Evolutionary conservation across 2,113 vertebrate genomes (phyloP), one percentile per base, ranked within the genome.

Genomic region (Melanerpes aurifrons): DNA sequence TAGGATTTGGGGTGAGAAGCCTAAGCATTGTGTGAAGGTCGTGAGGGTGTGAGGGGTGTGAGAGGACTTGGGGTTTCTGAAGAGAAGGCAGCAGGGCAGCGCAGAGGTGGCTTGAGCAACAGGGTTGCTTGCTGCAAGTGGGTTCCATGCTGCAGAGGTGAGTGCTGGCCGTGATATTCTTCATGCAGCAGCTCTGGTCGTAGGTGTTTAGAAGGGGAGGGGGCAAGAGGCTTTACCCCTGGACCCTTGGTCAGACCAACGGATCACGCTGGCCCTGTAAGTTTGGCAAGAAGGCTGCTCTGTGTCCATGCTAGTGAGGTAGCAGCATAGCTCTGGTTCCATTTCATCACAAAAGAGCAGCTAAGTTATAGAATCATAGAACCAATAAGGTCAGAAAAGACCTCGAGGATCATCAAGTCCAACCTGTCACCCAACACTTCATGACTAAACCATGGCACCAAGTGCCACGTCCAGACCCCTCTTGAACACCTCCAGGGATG

Each of bases 271-370:
- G 37, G 10, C 21, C 40, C 32, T 10, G 3, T 2, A 1, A 7
- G 15, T 45, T 54, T 24, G 21, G 7, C 4, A 5, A 29, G 37
- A 31, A 35, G 32, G 14, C 10, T 31, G 31, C 16, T 1, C 14
- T 32, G 28, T 16, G 10, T 28, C 28, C 1, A 0, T 7, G 47
- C 25, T 62, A 25, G 43, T 5, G 0, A 22, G 13, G 13, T 8
- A 17, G 35, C 40, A 17, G 24, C 14, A 54, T 26, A 25, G 7
- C 61, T 64, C 32, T 14, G 13, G 4, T 15, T 25, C 17, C 1
- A 8, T 53, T 18, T n/a, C 21, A 3, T 59, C 15, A 2, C 17
- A 1, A 28, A 21, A 37, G 19, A 31, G 3, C 28, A 20, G 25
- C 7, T 57, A 5, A 63, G 61, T n/a, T 40, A 37, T 37, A 37